phyloP scores from a whole-genome alignment of 2,113 vertebrate species.

The Aptenodytes patagonicus region DNA sequence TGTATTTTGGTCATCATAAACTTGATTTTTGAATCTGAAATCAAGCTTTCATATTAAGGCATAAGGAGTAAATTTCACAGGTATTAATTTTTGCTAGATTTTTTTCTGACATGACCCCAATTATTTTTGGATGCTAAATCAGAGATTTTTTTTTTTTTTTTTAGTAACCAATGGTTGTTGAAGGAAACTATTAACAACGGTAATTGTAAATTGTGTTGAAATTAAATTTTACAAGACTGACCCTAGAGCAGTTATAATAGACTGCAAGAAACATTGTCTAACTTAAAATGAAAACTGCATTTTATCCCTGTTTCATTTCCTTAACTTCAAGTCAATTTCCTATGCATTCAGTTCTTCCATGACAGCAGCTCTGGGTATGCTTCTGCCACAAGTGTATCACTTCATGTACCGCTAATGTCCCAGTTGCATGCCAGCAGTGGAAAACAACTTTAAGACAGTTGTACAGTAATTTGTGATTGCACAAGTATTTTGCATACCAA shows the following conservation, averaged over 20 bases:
- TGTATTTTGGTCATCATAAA: background rate
- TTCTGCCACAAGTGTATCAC: background rate
- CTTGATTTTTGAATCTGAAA: slow-evolving; percentile 9
- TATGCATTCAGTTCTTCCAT: background rate
- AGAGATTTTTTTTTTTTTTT: background rate
- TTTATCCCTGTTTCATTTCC: background rate
- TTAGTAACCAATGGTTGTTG: background rate
- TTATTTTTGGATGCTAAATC: background rate
- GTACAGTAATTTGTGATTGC: background rate
- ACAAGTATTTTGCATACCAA: background rate
- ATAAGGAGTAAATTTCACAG: background rate
- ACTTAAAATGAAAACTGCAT: slow-evolving; percentile 24
- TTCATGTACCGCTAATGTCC: background rate
- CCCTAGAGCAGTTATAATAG: background rate
- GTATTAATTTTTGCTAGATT: background rate
- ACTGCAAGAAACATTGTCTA: slow-evolving; percentile 7
- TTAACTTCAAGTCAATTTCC: slow-evolving; percentile 48
- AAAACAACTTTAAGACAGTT: background rate
- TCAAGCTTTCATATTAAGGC: background rate
- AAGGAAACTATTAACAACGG: slow-evolving; percentile 34
- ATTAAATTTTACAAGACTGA: background rate
- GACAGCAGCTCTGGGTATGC: background rate
- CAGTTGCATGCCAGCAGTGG: background rate
- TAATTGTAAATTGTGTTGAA: slow-evolving; percentile 26
- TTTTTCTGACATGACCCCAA: background rate